These are phyloP conservation scores for Grantiella picta DNA, from an alignment of 2,113 vertebrate genomes.

Conservation along the genomic window DNA sequence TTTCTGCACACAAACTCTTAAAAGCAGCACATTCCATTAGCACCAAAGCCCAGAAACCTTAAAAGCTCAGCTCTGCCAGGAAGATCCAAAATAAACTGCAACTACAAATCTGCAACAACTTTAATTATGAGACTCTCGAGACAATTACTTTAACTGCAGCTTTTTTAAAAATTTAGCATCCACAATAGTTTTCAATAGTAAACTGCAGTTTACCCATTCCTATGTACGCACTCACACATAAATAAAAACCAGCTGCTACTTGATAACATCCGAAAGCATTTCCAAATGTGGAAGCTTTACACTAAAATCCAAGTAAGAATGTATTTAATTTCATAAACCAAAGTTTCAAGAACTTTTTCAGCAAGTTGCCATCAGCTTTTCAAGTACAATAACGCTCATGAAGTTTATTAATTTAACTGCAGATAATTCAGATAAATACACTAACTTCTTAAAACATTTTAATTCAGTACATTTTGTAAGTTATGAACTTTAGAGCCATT, in stretches of 20 bases:
- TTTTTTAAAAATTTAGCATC: neutral
- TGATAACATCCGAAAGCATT: neutral
- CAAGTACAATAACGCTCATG: neutral
- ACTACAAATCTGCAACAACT: neutral
- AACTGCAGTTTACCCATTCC: slow-evolving; percentile 5
- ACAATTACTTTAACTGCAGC: neutral
- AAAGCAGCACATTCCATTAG: neutral
- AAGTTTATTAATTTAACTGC: neutral
- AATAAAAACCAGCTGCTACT: slow-evolving; percentile 2
- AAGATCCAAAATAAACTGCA: neutral
- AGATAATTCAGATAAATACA: neutral
- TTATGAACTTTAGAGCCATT: neutral
- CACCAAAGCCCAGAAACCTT: neutral
- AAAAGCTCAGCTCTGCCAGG: neutral
- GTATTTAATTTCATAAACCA: neutral
- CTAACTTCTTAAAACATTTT: neutral
- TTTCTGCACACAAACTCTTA: neutral
- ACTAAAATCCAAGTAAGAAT: neutral
- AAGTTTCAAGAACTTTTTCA: neutral
- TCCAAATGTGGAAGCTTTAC: slow-evolving; percentile 6
- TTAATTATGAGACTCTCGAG: neutral
- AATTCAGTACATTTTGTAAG: neutral
- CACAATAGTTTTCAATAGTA: neutral
- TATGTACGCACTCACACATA: neutral
- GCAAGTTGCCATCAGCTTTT: neutral